Evolutionary conservation across 2,797 vertebrate species (phyloP).

Genomic region (Uromys caudimaculatus): DNA sequence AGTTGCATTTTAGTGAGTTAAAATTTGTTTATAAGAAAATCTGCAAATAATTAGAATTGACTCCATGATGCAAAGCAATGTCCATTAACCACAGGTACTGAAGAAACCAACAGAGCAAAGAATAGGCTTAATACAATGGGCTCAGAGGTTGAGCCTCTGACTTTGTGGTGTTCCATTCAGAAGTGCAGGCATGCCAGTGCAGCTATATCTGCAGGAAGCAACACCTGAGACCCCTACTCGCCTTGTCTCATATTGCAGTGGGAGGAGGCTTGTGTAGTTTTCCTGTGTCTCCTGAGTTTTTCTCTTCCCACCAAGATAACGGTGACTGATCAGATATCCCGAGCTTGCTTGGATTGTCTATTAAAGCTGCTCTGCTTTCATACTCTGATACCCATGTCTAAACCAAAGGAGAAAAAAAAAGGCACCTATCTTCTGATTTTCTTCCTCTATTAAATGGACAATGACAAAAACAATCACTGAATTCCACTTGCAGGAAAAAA

Average conservation of each 20-base stretch:
- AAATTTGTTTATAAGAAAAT: not conserved
- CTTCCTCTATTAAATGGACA: not conserved
- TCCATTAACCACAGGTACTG: not conserved
- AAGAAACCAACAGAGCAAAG: not conserved
- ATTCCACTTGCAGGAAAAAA: not conserved
- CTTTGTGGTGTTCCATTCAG: not conserved
- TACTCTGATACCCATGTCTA: not conserved
- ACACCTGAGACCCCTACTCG: not conserved
- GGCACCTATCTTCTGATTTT: too few relatives aligned
- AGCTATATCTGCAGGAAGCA: not conserved
- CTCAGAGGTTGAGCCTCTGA: not conserved
- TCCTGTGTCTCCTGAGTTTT: not conserved
- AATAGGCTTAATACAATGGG: not conserved
- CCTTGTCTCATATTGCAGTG: not conserved
- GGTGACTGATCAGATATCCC: not conserved
- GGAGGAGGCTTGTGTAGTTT: too few relatives aligned
- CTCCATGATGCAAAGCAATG: not conserved
- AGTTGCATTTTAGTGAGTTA: not conserved
- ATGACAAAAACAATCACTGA: not conserved
- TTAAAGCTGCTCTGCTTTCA: not conserved
- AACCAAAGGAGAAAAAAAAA: not conserved
- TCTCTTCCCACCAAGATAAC: not conserved
- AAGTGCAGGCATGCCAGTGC: not conserved
- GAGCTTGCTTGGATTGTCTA: too few relatives aligned
- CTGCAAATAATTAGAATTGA: not conserved